Conservation (phyloP, 2,113 vertebrate genomes). For the Smithornis capensis region DNA sequence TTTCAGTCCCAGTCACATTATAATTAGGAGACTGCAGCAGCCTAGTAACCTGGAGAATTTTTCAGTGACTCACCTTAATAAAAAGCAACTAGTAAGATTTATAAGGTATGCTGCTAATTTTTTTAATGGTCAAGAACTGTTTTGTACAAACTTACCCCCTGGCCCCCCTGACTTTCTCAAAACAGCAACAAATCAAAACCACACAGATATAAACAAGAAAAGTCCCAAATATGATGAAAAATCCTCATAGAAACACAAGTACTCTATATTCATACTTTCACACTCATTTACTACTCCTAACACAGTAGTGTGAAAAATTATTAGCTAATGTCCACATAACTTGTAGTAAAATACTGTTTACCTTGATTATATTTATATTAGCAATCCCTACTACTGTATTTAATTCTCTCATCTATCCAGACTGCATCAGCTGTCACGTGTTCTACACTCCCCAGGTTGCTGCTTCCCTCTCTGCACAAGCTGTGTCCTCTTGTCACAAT, state of each 20-base stretch:
- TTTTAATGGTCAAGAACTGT: neutral
- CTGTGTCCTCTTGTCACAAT: slow-evolving; percentile 12
- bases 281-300: neutral
- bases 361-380: neutral
- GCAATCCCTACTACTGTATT: neutral
- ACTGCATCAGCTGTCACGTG: neutral
- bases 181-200: neutral
- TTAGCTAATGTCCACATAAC: neutral
- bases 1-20: neutral
- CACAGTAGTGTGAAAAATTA: neutral
- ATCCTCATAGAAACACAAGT: neutral
- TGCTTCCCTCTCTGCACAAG: neutral
- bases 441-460: neutral
- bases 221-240: neutral
- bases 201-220: neutral
- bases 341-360: neutral
- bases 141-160: neutral
- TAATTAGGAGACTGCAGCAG: neutral
- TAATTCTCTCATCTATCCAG: neutral
- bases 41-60: neutral
- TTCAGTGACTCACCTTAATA: neutral
- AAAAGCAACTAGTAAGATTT: neutral
- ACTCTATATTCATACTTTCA: neutral
- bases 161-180: neutral
- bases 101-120: neutral